Conservation (phyloP, 1,140 invertebrate species). For the Solen grandis region DNA sequence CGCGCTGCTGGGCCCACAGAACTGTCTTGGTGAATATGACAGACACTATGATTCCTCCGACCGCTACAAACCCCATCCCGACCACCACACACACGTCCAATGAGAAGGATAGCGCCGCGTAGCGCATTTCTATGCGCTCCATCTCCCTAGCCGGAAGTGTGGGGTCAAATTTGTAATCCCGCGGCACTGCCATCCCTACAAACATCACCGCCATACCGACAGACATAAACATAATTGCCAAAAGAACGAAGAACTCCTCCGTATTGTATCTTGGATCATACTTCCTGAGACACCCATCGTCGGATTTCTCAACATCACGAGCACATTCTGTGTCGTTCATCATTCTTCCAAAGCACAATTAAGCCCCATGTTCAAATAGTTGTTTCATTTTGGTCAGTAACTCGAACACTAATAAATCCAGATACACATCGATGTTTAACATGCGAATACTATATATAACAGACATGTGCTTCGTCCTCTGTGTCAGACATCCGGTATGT, state of each 20-base stretch:
- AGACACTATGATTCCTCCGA: conserved; percentile 29
- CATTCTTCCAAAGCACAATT: too few species aligned
- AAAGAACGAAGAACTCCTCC: conserved; percentile 20
- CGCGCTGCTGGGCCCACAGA: not conserved
- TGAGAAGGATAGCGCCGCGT: conserved; percentile 18
- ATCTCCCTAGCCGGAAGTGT: conserved; percentile 48
- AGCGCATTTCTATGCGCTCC: conserved; percentile 50
- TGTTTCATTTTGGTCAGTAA: too few species aligned
- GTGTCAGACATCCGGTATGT: too few species aligned
- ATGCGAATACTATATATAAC: too few species aligned
- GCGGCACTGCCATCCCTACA: conserved; percentile 41
- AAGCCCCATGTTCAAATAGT: too few species aligned
- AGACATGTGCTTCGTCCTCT: too few species aligned
- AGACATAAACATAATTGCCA: conserved; percentile 31
- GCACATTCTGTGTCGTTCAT: too few species aligned
- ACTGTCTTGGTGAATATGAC: conserved; percentile 5
- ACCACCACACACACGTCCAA: conserved; percentile 43
- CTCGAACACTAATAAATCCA: too few species aligned
- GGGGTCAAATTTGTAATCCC: conserved; percentile 40
- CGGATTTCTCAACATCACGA: too few species aligned
- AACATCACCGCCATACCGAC: conserved; percentile 29
- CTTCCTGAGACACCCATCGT: too few species aligned
- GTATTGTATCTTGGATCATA: conserved; percentile 7
- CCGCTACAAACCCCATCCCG: conserved; percentile 50
- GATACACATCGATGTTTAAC: too few species aligned